phyloP scores from a whole-genome alignment of 2,888 invertebrate genomes.

The Callyntrura sp. region DNA sequence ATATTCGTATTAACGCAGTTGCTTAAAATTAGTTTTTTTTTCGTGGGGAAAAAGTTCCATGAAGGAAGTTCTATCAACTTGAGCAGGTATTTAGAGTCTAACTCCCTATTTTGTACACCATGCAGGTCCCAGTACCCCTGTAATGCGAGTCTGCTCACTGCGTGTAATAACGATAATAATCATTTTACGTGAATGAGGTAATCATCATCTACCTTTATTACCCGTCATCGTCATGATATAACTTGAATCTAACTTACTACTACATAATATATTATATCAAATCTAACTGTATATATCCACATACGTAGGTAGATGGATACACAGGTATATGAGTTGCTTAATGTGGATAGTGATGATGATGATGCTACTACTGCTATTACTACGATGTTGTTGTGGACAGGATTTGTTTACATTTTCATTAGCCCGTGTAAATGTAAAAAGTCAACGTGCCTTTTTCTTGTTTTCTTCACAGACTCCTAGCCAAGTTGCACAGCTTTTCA shows the following conservation, averaged over 20 bases:
- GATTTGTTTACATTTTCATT: background rate
- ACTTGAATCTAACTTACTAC: constrained; percentile 8
- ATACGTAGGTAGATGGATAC: background rate
- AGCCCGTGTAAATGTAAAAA: constrained; percentile 17
- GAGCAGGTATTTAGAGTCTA: background rate
- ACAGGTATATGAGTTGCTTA: background rate
- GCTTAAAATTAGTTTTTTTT: constrained; percentile 21
- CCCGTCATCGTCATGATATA: constrained; percentile 20
- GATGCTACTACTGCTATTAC: background rate
- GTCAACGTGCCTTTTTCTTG: background rate
- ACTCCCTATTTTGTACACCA: background rate
- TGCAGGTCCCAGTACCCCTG: background rate
- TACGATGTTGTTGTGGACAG: no score
- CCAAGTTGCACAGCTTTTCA: constrained; percentile 72
- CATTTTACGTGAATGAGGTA: constrained; percentile 48
- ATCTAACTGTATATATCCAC: no score
- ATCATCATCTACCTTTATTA: constrained; percentile 54
- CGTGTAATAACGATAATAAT: constrained; percentile 36
- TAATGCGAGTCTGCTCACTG: constrained; percentile 25
- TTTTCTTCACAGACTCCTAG: background rate
- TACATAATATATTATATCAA: background rate
- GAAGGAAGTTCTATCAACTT: background rate
- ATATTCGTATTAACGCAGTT: background rate
- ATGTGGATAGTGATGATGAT: background rate
- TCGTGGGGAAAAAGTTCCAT: background rate